These are phyloP conservation scores for Plumapathes pennacea DNA, from an alignment of 92 coral and sea anemone genomes.

Conservation along the genomic window DNA sequence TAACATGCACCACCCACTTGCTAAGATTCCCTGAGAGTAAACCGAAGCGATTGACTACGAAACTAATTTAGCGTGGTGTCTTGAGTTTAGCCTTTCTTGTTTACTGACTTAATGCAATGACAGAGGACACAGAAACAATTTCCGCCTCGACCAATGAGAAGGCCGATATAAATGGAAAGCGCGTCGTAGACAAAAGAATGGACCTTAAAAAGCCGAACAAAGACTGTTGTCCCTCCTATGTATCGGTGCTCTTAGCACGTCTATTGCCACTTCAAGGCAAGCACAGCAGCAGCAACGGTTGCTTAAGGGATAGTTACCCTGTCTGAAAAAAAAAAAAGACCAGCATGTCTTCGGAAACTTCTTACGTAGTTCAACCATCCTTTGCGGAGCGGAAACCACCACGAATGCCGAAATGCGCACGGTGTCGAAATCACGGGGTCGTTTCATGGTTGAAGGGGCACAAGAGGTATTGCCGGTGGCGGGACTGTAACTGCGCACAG, in stretches of 20 bases:
- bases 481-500: slow-evolving; percentile 81
- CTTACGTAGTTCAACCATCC: slow-evolving; percentile 55
- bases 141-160: slow-evolving; percentile 48
- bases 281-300: no score
- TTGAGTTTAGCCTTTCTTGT: slow-evolving; percentile 40
- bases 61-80: slow-evolving; percentile 34
- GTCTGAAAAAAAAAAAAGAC: no score
- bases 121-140: slow-evolving; percentile 65
- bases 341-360: slow-evolving; percentile 50
- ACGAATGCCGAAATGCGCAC: slow-evolving; percentile 83
- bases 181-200: slow-evolving; percentile 51
- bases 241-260: no score
- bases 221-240: slow-evolving; percentile 24
- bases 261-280: slow-evolving; percentile 8
- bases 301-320: no score
- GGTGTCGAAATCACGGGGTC: slow-evolving; percentile 82
- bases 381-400: slow-evolving; percentile 76
- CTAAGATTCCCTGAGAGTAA: no score
- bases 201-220: slow-evolving; percentile 49
- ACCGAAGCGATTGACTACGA: no score
- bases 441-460: slow-evolving; percentile 87
- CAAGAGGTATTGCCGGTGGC: slow-evolving; percentile 81
- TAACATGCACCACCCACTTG: no score
- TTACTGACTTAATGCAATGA: slow-evolving; percentile 62
- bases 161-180: slow-evolving; percentile 9